These are phyloP conservation scores for Tribolium castaneum DNA, from an alignment of 1,140 invertebrate species.

Conservation along the genomic window DNA sequence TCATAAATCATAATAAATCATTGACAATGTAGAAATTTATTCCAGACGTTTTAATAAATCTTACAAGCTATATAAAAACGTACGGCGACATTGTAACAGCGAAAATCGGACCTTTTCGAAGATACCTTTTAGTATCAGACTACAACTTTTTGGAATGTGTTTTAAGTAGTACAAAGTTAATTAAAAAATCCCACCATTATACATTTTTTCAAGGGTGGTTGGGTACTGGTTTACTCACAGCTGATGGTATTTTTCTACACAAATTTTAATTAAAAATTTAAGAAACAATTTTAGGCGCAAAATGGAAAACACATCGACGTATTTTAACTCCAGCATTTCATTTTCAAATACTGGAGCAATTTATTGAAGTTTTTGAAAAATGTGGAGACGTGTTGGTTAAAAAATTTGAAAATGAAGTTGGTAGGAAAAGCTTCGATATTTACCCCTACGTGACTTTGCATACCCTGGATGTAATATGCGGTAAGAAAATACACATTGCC, in stretches of 20 bases:
- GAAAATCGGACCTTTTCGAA: background rate
- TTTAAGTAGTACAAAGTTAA: background rate
- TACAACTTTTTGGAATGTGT: conserved; percentile 26
- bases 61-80: background rate
- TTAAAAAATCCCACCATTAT: conserved; percentile 69
- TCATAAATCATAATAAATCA: too few species aligned
- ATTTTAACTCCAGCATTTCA: conserved; percentile 85
- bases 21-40: background rate
- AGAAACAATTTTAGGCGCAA: conserved; percentile 2
- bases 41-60: background rate
- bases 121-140: background rate
- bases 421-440: conserved; percentile 25
- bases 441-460: background rate
- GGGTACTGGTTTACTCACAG: conserved; percentile 80
- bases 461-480: conserved; percentile 21
- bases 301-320: conserved; percentile 75
- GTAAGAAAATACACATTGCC: conserved; percentile 40
- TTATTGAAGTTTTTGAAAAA: conserved; percentile 78
- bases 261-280: background rate
- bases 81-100: background rate
- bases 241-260: conserved; percentile 63
- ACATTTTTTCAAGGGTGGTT: conserved; percentile 79
- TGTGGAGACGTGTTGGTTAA: conserved; percentile 71
- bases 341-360: conserved; percentile 84
- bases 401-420: conserved; percentile 62